Evolutionary conservation across 2,113 vertebrate genomes (phyloP).

Genomic region (Calypte anna): DNA sequence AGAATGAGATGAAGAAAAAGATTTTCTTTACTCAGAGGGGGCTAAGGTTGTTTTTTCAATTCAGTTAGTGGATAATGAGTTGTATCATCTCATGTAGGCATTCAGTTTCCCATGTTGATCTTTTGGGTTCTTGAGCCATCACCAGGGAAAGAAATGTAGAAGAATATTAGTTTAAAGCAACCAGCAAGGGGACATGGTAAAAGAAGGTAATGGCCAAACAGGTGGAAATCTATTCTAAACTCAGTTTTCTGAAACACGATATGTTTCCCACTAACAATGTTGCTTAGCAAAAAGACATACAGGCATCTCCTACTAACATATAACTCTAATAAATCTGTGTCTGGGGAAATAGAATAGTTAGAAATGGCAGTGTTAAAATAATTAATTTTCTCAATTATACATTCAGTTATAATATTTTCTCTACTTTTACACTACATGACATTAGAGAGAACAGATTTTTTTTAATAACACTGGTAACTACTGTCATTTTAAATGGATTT

Average conservation of each 20-base stretch:
- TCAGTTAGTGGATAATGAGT: neutral
- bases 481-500: neutral
- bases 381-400: neutral
- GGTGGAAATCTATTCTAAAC: neutral
- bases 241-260: neutral
- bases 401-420: neutral
- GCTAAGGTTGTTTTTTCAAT: neutral
- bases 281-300: neutral
- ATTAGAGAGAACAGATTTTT: neutral
- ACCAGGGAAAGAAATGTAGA: neutral
- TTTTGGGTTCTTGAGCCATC: neutral
- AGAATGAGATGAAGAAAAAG: neutral
- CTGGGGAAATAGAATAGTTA: neutral
- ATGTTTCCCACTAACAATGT: neutral
- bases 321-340: neutral
- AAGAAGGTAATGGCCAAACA: neutral
- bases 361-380: neutral
- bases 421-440: neutral
- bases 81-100: neutral
- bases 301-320: neutral
- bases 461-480: neutral
- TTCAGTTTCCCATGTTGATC: neutral
- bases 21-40: neutral
- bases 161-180: neutral
- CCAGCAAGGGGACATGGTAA: neutral